phyloP scores from a whole-genome alignment of 2,113 vertebrate genomes.

The Sprattus sprattus region DNA sequence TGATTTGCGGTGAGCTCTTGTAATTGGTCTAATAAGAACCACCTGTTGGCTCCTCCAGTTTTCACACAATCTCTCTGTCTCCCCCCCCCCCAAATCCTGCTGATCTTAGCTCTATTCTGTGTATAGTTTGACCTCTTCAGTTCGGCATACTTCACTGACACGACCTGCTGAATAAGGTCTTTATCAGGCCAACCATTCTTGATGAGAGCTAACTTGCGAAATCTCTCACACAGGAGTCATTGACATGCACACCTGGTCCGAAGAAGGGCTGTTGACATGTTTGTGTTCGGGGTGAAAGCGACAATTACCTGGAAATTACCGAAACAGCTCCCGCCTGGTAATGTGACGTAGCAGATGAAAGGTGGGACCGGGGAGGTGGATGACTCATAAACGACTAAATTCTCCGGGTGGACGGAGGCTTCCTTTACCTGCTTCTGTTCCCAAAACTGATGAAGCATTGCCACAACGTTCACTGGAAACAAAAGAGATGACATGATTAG shows the following conservation, averaged over 20 bases:
- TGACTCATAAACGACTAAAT: conserved; percentile 78
- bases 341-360: conserved; percentile 83
- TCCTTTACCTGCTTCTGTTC: conserved; percentile 77
- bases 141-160: not conserved
- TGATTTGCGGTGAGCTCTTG: conserved; percentile 42
- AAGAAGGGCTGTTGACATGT: conserved; percentile 1
- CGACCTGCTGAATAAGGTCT: conserved; percentile 4
- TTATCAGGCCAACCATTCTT: not conserved
- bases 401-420: conserved; percentile 64
- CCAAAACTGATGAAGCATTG: conserved; percentile 87
- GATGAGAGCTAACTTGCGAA: not conserved
- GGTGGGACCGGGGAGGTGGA: conserved; percentile 75
- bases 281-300: not conserved
- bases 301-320: conserved; percentile 83
- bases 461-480: conserved; percentile 82
- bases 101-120: conserved; percentile 5
- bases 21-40: conserved; percentile 52
- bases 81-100: not conserved
- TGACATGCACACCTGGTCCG: not conserved
- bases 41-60: conserved; percentile 42
- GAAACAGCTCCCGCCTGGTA: conserved; percentile 89
- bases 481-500: not conserved
- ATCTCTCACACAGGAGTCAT: not conserved
- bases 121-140: not conserved
- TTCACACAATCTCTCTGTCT: conserved; percentile 36